phyloP scores from a whole-genome alignment of 2,888 invertebrate species.

The Tachina lurida region DNA sequence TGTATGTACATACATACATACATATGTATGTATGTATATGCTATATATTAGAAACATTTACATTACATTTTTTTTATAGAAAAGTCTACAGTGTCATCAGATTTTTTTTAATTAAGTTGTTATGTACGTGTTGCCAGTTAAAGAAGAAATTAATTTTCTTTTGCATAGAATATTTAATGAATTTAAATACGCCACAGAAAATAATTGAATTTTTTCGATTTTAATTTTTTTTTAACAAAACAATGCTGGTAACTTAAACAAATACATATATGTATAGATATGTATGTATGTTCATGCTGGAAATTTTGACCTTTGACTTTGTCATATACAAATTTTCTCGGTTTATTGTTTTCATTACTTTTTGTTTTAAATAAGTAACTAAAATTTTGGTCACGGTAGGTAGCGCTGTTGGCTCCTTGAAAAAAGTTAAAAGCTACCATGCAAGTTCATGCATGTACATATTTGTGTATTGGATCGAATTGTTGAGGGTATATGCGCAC shows the following conservation, averaged over 20 bases:
- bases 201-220: no score
- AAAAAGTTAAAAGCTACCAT: no score
- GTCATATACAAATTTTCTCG: not conserved
- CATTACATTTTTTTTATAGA: not conserved
- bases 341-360: not conserved
- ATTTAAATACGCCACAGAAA: no score
- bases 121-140: not conserved
- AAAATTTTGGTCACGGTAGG: no score
- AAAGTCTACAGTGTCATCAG: not conserved
- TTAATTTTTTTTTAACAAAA: no score
- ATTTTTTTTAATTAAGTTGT: not conserved
- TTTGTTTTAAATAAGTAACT: not conserved
- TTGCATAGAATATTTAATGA: no score
- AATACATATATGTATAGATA: not conserved
- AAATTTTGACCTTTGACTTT: constrained; percentile 26
- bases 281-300: not conserved
- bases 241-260: not conserved
- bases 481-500: no score
- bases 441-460: no score
- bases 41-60: not conserved
- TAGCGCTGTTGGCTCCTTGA: no score
- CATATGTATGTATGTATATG: not conserved
- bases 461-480: no score
- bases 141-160: no score
- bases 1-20: not conserved